Conservation (phyloP, 2,113 vertebrate species). For the Hiodon alosoides region DNA sequence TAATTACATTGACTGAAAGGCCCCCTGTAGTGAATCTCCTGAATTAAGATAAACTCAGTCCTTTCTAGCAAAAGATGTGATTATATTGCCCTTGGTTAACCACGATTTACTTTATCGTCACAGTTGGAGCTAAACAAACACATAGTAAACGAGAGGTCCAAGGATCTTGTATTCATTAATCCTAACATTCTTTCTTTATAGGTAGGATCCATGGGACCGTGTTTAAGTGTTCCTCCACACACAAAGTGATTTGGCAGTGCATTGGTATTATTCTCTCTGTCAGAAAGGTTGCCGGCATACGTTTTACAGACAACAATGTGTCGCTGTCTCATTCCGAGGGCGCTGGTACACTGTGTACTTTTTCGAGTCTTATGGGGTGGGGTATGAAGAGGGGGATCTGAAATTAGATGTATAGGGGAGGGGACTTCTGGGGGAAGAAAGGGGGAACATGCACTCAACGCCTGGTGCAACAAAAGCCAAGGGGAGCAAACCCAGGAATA, state of each 20-base stretch:
- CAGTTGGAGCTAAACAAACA: background rate
- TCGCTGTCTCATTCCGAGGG: background rate
- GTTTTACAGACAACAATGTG: background rate
- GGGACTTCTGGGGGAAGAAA: background rate
- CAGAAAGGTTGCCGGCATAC: background rate
- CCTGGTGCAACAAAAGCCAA: background rate
- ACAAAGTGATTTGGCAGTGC: background rate
- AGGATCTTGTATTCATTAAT: background rate
- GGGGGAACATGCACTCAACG: background rate
- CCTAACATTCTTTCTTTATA: no score
- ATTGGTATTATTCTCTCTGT: background rate
- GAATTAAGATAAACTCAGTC: no score
- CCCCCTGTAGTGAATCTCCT: no score
- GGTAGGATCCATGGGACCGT: no score
- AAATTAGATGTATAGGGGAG: background rate
- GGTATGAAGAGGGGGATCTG: background rate
- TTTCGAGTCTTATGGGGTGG: background rate
- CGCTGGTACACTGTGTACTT: background rate
- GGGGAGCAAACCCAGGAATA: no score
- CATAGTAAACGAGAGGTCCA: background rate
- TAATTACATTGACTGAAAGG: no score
- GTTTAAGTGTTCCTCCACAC: background rate
- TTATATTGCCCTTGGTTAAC: no score
- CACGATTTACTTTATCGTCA: background rate
- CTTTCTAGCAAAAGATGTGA: no score